Evolutionary conservation across 2,113 vertebrate genomes (phyloP), one percentile per base, ranked within the genome.

Genomic region (Enhydra lutris): DNA sequence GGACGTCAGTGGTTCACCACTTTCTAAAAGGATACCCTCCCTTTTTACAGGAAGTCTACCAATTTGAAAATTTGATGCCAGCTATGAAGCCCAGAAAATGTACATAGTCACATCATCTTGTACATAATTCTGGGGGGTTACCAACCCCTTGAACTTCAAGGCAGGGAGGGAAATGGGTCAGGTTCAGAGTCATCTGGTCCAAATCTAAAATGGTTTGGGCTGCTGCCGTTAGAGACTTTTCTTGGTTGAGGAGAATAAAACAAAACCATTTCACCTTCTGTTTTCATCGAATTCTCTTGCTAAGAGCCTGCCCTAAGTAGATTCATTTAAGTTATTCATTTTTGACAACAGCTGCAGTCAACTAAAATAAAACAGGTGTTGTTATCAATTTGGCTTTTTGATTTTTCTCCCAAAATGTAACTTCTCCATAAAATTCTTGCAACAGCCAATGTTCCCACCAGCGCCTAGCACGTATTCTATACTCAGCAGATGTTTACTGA

Each of bases 321-420:
- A 83, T 92, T 80, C 67, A 74, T 74, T 79, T 82, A 47, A n/a
- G 50, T 83, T 47, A 76, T 94, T 79, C 78, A 88, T 96, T 97
- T 61, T 83, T 93, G 86, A 97, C 65, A 94, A 97, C 95, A 97
- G 86, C 93, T 89, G 89, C 87, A 87, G 93, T 74, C 45, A 80
- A 95, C 94, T 47, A 94, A 97, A 98, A 97, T 93, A 95, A 97
- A 98, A 87, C 96, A 98, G 95, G 92, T 96, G 90, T 79, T 96
- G 74, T 81, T 73, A 94, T 92, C 97, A 92, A 94, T 92, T 84
- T 94, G 94, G 92, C 97, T 96, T 96, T 97, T 90, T 57, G 4
- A 91, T 74, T 96, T 97, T 97, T 76, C 88, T 90, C 55, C 97
- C 93, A 71, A 89, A 95, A 94, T 82, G 69, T 67, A 90, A 63